Evolutionary conservation across 2,888 invertebrate genomes (phyloP), one percentile per base, ranked within the genome.

Genomic region (Unio delphinus): DNA sequence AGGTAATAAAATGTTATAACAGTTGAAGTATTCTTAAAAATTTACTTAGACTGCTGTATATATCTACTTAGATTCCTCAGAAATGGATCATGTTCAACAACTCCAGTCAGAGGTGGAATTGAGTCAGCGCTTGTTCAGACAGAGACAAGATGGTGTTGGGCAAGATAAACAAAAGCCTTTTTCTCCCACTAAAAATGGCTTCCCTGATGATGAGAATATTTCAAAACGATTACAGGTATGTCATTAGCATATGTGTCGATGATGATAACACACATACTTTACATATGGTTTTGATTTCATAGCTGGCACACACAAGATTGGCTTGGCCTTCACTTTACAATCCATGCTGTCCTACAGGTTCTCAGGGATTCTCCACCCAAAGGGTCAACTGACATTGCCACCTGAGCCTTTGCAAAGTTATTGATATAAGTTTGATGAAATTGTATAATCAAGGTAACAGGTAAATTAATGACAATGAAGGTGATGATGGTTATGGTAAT

Each of bases 181-280:
- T 65, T 26, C 73, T 15, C 62, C 62, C 2, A 45, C 74, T 55
- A 67, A 70, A 26, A 76, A 76, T 54, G 80, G 81, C 45, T 68
- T 74, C 3, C 57, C 67, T 5, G 23, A 67, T 20, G 78, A 73
- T 23, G 73, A 77, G 45, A 75, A 74, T 55, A 76, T 82, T 59
- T 76, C 83, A 11, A 68, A 73, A 3, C 76, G 79, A 67, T 68
- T 83, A n/a, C 81, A 81, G 82, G 83, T 83, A 72, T n/a, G 28
- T 45, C 45, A 45, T 45, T 3, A 45, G 3, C 45, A 45, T 11
- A 45, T 45, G 15, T 45, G 45, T 11, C 15, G 3, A 11, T 45
- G 45, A 15, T 45, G 3, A 45, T 15, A 45, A 45, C 45, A 45
- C 34, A 34, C 15, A 15, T 45, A 45, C 11, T 11, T 45, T 45